phyloP scores from a whole-genome alignment of 2,888 invertebrate species.

The Gisinianus flammeolus region DNA sequence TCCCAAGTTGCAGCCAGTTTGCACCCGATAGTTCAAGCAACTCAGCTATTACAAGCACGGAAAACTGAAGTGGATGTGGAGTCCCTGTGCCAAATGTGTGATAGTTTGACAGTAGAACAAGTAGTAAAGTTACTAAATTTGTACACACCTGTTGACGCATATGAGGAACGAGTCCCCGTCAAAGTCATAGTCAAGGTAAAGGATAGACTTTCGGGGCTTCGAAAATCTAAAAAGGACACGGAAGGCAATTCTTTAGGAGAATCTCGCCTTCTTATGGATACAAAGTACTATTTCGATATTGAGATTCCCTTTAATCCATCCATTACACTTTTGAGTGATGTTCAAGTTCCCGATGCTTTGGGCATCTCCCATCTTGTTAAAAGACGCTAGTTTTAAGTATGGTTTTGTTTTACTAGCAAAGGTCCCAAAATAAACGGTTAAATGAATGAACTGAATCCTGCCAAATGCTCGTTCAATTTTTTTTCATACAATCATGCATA shows the following conservation, averaged over 20 bases:
- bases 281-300: slow-evolving; percentile 81
- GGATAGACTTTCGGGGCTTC: slow-evolving; percentile 46
- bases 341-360: slow-evolving; percentile 77
- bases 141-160: slow-evolving; percentile 86
- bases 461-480: too few species aligned
- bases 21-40: slow-evolving; percentile 92
- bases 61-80: slow-evolving; percentile 93
- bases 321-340: slow-evolving; percentile 82
- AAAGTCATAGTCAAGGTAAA: slow-evolving; percentile 84
- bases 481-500: too few species aligned
- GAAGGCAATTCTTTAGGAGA: not conserved
- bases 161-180: slow-evolving; percentile 76
- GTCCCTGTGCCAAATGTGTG: slow-evolving; percentile 92
- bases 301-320: slow-evolving; percentile 88
- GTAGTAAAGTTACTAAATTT: slow-evolving; percentile 73
- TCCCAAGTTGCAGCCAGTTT: slow-evolving; percentile 75
- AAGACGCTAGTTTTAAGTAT: slow-evolving; percentile 27
- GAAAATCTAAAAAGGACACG: slow-evolving; percentile 42
- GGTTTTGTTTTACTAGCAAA: too few species aligned
- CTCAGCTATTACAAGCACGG: slow-evolving; percentile 90
- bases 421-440: too few species aligned
- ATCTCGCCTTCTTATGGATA: slow-evolving; percentile 76
- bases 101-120: slow-evolving; percentile 85
- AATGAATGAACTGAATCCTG: too few species aligned
- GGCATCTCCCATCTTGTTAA: slow-evolving; percentile 44